Percentiles rank a stretch among this genome's conserved stretches.
Conservation (phyloP, 2,797 vertebrate species). For the Triplophysa yarkandensis region DNA sequence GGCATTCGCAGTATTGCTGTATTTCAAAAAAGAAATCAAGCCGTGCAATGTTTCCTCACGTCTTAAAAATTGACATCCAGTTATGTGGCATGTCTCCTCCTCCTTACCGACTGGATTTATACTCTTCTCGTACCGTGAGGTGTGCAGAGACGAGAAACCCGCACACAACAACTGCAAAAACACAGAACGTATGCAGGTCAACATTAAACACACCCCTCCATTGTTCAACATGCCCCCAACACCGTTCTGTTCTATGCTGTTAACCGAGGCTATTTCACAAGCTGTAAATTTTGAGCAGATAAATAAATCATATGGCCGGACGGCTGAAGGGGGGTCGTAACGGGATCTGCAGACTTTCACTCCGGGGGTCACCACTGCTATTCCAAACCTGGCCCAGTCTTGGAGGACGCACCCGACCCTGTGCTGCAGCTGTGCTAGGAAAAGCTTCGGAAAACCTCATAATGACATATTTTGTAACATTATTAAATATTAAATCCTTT, state of each 20-base stretch:
- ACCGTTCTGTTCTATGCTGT: slow-evolving; percentile 56
- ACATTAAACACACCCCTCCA: slow-evolving; percentile 25
- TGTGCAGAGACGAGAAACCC: slow-evolving; percentile 54
- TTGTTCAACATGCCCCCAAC: slow-evolving; percentile 53
- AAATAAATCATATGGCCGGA: slow-evolving; percentile 71
- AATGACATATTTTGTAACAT: slow-evolving; percentile 29
- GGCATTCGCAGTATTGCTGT: slow-evolving; percentile 59
- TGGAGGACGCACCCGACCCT: slow-evolving; percentile 21
- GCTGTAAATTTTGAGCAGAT: slow-evolving; percentile 74
- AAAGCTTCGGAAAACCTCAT: slow-evolving; percentile 14
- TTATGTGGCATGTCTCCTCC: slow-evolving; percentile 75
- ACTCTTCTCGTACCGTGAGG: slow-evolving; percentile 65
- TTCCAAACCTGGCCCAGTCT: slow-evolving; percentile 65
- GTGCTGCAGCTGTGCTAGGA: slow-evolving; percentile 44
- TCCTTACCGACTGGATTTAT: slow-evolving; percentile 74
- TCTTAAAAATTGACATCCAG: slow-evolving; percentile 76
- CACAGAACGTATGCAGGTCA: slow-evolving; percentile 13
- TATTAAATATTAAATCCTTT: slow-evolving; percentile 1
- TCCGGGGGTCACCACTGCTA: slow-evolving; percentile 67
- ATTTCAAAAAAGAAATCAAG: slow-evolving; percentile 69
- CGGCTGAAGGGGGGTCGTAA: slow-evolving; percentile 55
- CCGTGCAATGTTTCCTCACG: slow-evolving; percentile 70
- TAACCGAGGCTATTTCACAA: slow-evolving; percentile 73
- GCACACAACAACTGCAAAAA: slow-evolving; percentile 31
- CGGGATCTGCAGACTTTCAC: slow-evolving; percentile 68